Evolutionary conservation across 2,113 vertebrate species (phyloP).

Genomic region (Electrona antarctica): DNA sequence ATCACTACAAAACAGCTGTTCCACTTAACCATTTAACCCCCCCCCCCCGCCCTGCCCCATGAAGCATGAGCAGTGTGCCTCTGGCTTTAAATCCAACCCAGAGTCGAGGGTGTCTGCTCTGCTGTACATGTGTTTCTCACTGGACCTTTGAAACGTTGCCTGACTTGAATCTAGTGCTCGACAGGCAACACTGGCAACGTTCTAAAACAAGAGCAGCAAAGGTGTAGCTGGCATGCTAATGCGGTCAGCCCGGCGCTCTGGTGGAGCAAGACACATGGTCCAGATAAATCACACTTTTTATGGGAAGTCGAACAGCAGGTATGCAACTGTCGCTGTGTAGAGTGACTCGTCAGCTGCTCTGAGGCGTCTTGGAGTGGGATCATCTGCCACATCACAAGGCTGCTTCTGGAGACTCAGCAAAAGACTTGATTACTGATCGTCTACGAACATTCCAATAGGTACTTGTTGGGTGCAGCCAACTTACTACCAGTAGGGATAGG

Average conservation of each 20-base stretch:
- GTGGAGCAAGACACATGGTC: slow-evolving; percentile 55
- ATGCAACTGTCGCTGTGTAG: slow-evolving; percentile 47
- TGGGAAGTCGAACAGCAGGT: slow-evolving; percentile 53
- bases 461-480: too few species aligned
- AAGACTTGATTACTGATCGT: slow-evolving; percentile 35
- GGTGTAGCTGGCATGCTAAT: slow-evolving; percentile 56
- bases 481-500: not conserved
- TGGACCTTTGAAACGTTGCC: slow-evolving; percentile 29
- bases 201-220: slow-evolving; percentile 52
- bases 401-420: slow-evolving; percentile 41
- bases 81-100: slow-evolving; percentile 36
- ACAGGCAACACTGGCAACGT: slow-evolving; percentile 33
- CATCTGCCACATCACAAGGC: slow-evolving; percentile 42
- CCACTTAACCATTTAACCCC: slow-evolving; percentile 1
- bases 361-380: slow-evolving; percentile 38
- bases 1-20: slow-evolving; percentile 55
- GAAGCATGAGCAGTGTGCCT: slow-evolving; percentile 31
- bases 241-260: slow-evolving; percentile 61
- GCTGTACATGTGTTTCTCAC: not conserved
- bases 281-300: slow-evolving; percentile 71
- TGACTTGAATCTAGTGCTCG: slow-evolving; percentile 13
- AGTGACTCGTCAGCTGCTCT: slow-evolving; percentile 70
- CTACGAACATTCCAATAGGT: not conserved
- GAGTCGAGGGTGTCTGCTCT: slow-evolving; percentile 28
- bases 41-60: not conserved